Base-by-base conservation (phyloP, 2,113 vertebrate species). In the Platichthys flesus region DNA sequence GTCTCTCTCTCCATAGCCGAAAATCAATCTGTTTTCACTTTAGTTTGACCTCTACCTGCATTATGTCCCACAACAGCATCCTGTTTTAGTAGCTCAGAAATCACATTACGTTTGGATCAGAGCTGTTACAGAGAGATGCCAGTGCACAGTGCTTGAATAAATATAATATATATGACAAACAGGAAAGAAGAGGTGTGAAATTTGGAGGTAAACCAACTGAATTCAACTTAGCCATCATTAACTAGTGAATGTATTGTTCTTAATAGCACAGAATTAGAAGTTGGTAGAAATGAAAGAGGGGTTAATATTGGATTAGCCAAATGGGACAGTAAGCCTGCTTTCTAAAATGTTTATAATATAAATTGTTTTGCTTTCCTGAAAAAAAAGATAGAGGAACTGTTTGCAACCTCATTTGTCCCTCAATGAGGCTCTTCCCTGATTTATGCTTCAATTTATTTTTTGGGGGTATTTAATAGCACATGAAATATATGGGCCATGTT, bases 21-120 rank as follows among this genome's bases (percentile, higher is more conserved):
- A 56, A 68, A 16, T 24, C 21, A 42, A 57, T 69, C 10, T 67
- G 10, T 67, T 57, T 68, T 69, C 54, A 42, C 35, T 45, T 57
- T 12, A 69, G 35, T 35, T 56, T 42, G 35, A 57, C 35, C 54
- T 42, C 35, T 40, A 24, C 31, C 31, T 55, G 28, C 31, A 56
- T 37, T 24, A 24, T 23, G 26, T 21, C 64, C 5, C 18, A 28
- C 26, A 20, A 52, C 26, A 12, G 8, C 51, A 18, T 24, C 54
- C n/a, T 45, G 16, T 45, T 69, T 55, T 13, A 24, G 12, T 35
- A 69, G 67, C 13, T 20, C 15, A 8, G 2, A 13, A 16, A 57
- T 69, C 21, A 58, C 16, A 26, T 70, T 28, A 21, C 49, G 14
- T 23, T 13, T 49, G 12, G 61, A 42, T 40, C n/a, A 12, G 37